Conservation (phyloP, 2,797 vertebrate species). For the Poeciliopsis presidionis region DNA sequence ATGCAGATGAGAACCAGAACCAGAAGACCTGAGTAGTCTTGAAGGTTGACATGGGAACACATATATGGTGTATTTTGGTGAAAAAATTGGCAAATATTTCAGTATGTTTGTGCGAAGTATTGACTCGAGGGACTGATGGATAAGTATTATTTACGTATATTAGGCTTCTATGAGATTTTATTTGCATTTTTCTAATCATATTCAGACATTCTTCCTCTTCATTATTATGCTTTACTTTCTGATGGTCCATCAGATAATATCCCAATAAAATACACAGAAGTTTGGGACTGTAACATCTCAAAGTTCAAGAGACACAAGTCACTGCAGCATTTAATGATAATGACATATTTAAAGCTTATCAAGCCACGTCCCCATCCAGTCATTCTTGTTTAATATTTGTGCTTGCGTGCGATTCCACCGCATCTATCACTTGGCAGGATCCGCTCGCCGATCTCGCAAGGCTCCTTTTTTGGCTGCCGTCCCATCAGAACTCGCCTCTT, state of each 20-base stretch:
- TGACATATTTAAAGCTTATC: constrained; percentile 19
- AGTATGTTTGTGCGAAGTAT: not conserved
- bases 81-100: not conserved
- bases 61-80: not conserved
- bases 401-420: constrained; percentile 34
- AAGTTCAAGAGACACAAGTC: not conserved
- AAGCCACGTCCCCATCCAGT: not conserved
- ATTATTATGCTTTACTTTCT: not conserved
- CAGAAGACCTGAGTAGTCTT: not conserved
- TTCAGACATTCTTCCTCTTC: not conserved
- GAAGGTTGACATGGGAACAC: not conserved
- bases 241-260: not conserved
- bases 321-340: constrained; percentile 8
- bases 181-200: not conserved
- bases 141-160: too few species aligned
- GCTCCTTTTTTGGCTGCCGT: constrained; percentile 65
- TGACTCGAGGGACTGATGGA: not conserved
- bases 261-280: not conserved
- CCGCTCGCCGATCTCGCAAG: constrained; percentile 56
- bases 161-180: not conserved
- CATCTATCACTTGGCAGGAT: constrained; percentile 38
- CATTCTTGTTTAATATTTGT: constrained; percentile 33
- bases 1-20: not conserved
- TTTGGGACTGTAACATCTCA: not conserved
- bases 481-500: constrained; percentile 65